phyloP scores from a whole-genome alignment of 2,797 vertebrate species.

The Etheostoma perlongum region DNA sequence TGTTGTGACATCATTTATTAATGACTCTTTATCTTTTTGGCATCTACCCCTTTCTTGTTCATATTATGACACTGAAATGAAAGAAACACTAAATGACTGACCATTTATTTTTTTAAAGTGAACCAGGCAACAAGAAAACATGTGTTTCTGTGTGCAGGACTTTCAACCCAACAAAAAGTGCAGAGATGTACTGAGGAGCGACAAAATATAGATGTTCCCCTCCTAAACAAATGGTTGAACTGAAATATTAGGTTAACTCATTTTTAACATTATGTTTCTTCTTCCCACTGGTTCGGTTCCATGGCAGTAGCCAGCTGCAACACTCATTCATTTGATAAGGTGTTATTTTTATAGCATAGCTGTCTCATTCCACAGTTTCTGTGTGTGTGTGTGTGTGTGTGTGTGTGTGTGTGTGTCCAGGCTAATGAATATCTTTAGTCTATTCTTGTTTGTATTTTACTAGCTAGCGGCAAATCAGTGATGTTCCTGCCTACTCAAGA shows the following conservation, averaged over 20 bases:
- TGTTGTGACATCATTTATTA: neutral
- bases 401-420: constrained; percentile 6
- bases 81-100: neutral
- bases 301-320: constrained; percentile 29
- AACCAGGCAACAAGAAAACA: neutral
- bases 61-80: too few species aligned
- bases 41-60: neutral
- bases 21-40: neutral
- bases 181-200: neutral
- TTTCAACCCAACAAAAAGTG: neutral
- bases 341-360: constrained; percentile 56
- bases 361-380: constrained; percentile 8
- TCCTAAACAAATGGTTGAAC: neutral
- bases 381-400: constrained; percentile 10
- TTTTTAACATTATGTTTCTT: neutral
- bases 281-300: constrained; percentile 11
- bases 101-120: too few species aligned
- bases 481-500: neutral
- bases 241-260: neutral
- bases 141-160: neutral
- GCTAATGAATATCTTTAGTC: neutral
- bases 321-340: constrained; percentile 56
- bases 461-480: neutral
- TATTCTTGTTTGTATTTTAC: neutral
- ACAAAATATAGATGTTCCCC: neutral